Evolutionary conservation across 2,797 vertebrate genomes (phyloP).

Genomic region (Periparus ater): DNA sequence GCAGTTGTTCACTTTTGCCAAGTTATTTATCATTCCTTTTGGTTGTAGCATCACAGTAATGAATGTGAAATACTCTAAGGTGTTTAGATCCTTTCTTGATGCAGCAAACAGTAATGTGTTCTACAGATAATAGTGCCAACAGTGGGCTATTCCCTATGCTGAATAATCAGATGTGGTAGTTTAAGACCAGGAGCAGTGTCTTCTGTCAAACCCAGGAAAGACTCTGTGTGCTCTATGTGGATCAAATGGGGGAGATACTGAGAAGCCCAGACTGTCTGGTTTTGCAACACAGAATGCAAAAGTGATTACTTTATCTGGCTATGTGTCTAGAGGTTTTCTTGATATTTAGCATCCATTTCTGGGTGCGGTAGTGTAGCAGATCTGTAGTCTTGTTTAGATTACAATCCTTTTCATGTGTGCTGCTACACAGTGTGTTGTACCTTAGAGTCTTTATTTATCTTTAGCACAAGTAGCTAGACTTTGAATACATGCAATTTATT

Average conservation of each 20-base stretch:
- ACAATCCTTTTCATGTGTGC: not conserved
- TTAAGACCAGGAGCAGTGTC: not conserved
- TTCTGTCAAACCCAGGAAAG: not conserved
- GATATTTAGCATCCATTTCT: not conserved
- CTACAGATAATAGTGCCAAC: not conserved
- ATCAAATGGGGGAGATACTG: not conserved
- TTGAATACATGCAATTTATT: not conserved
- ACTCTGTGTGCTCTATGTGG: not conserved
- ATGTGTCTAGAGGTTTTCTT: not conserved
- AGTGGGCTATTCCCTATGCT: not conserved
- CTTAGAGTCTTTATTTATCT: not conserved
- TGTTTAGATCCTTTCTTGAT: not conserved
- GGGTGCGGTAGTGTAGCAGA: not conserved
- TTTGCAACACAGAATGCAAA: not conserved
- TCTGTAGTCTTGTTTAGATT: not conserved
- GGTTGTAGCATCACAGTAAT: not conserved
- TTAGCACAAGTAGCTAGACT: not conserved
- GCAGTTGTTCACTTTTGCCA: not conserved
- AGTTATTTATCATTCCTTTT: not conserved
- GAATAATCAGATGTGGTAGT: not conserved
- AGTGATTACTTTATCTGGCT: not conserved
- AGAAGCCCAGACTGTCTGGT: not conserved
- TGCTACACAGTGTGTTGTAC: not conserved
- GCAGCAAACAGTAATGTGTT: not conserved
- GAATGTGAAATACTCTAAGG: not conserved